Conservation (phyloP, 2,113 vertebrate genomes). For the Lipotes vexillifer region DNA sequence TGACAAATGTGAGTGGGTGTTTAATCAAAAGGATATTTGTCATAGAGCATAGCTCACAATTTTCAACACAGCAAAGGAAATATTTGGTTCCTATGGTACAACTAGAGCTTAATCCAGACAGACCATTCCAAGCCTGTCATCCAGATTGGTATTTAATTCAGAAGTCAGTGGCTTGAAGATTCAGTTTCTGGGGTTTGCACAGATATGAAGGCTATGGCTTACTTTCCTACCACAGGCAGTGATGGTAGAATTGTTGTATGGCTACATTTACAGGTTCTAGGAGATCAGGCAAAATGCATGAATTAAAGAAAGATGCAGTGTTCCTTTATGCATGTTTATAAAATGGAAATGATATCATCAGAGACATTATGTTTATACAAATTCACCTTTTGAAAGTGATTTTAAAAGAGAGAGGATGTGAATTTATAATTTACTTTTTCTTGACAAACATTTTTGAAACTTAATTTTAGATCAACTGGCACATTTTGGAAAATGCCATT, state of each 20-base stretch:
- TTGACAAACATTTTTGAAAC: not conserved
- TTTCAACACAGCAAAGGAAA: conserved; percentile 52
- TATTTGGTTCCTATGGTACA: conserved; percentile 53
- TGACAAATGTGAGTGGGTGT: conserved; percentile 74
- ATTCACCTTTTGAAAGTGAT: not conserved
- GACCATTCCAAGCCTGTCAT: conserved; percentile 34
- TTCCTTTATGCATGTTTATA: not conserved
- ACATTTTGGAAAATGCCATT: not conserved
- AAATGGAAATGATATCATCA: not conserved
- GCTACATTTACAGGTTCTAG: not conserved
- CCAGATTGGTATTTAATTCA: conserved; percentile 48
- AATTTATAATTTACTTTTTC: not conserved
- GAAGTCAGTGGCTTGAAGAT: conserved; percentile 49
- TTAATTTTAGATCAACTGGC: not conserved
- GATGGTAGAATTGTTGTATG: not conserved
- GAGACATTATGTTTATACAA: not conserved
- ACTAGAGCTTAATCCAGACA: conserved; percentile 37
- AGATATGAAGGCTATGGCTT: not conserved
- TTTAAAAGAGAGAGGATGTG: not conserved
- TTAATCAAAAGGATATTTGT: conserved; percentile 72
- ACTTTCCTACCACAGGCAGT: not conserved
- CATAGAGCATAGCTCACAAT: conserved; percentile 56
- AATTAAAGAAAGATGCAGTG: not conserved
- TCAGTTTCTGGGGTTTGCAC: conserved; percentile 20
- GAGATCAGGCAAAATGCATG: not conserved